Evolutionary conservation across 2,797 vertebrate genomes (phyloP).

Genomic region (Hozukius guyotensis): DNA sequence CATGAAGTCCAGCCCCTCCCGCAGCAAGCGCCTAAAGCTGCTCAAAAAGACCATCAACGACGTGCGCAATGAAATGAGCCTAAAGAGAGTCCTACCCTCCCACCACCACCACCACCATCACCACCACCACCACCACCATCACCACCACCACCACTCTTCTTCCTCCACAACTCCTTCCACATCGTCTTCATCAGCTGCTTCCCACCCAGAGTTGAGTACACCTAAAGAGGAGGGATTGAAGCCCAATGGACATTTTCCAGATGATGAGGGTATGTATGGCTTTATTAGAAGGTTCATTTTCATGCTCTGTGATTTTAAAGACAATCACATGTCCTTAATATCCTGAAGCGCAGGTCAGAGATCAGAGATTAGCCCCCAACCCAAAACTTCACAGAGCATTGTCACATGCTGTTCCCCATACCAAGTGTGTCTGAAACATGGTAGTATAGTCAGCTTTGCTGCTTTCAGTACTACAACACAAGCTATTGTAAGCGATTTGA

Average conservation of each 20-base stretch:
- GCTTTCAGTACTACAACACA: background rate
- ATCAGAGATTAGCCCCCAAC: background rate
- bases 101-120: slow-evolving; percentile 65
- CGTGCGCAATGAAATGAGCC: slow-evolving; percentile 89
- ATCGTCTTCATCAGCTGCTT: slow-evolving; percentile 25
- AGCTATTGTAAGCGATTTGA: background rate
- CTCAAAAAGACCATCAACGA: slow-evolving; percentile 93
- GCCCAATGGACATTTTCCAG: slow-evolving; percentile 82
- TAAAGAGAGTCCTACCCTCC: slow-evolving; percentile 83
- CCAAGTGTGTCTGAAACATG: background rate
- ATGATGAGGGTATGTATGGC: slow-evolving; percentile 88
- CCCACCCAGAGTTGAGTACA: slow-evolving; percentile 62
- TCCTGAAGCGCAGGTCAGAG: background rate
- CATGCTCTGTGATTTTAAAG: background rate
- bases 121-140: slow-evolving; percentile 6
- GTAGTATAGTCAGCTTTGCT: background rate
- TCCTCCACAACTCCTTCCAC: slow-evolving; percentile 29
- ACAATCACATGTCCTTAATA: slow-evolving; percentile 12
- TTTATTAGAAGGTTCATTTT: background rate
- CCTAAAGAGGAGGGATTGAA: slow-evolving; percentile 80
- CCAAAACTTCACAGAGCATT: background rate
- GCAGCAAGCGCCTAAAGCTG: slow-evolving; percentile 94
- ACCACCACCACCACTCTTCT: slow-evolving; percentile 53
- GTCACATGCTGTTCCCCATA: background rate
- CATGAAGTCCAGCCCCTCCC: slow-evolving; percentile 96